These are phyloP conservation scores for Apoda limacodes DNA, from an alignment of 2,888 invertebrate genomes.

Conservation along the genomic window DNA sequence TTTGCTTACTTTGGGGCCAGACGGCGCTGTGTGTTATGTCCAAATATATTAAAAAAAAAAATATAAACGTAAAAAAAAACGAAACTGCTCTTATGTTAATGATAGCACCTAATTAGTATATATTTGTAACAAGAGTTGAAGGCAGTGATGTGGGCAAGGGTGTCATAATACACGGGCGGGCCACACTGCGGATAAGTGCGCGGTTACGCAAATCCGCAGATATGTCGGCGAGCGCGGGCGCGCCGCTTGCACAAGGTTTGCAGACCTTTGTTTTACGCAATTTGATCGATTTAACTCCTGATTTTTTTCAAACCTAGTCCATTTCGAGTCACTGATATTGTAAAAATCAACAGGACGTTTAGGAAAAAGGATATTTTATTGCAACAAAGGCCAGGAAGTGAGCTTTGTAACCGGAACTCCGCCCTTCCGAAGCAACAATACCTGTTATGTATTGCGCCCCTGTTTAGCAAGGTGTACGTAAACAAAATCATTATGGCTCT, in stretches of 20 bases:
- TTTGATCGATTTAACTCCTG: constrained; percentile 65
- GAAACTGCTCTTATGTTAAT: no score
- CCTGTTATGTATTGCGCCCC: neutral
- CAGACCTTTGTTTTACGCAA: constrained; percentile 71
- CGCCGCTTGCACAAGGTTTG: constrained; percentile 66
- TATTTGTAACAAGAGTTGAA: no score
- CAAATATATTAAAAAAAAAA: no score
- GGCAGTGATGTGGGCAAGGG: constrained; percentile 49
- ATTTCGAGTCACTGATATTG: constrained; percentile 6
- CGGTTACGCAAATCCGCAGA: constrained; percentile 68
- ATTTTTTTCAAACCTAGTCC: constrained; percentile 55
- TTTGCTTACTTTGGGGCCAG: no score
- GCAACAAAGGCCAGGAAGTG: neutral
- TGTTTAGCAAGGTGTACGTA: constrained; percentile 18
- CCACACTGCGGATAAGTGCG: constrained; percentile 66
- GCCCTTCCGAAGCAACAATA: neutral
- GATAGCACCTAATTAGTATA: no score
- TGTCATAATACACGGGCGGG: constrained; percentile 62
- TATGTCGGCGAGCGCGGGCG: constrained; percentile 61
- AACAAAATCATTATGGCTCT: neutral
- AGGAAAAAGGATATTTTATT: no score
- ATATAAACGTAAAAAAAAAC: no score
- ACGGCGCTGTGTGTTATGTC: no score
- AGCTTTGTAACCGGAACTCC: constrained; percentile 23
- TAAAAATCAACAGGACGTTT: neutral